A percentile compares a stretch with the other conserved stretches of the same genome.
These are phyloP conservation scores for Euphydryas editha DNA, from an alignment of 2,888 invertebrate genomes.

Conservation along the genomic window DNA sequence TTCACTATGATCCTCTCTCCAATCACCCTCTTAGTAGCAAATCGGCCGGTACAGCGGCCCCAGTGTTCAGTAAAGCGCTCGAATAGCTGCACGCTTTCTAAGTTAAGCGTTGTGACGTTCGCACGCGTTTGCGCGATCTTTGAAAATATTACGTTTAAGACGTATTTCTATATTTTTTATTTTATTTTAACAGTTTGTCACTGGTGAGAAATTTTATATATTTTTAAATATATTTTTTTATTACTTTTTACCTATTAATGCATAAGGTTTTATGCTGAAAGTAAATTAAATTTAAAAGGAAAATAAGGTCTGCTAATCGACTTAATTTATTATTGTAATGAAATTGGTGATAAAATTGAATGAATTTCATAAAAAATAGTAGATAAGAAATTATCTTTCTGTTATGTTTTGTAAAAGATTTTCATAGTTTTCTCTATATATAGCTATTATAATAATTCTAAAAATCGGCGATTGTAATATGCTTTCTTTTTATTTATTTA, in stretches of 20 bases:
- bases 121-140: slow-evolving; percentile 19
- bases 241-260: neutral
- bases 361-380: slow-evolving; percentile 14
- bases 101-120: slow-evolving; percentile 22
- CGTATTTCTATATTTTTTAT: neutral
- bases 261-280: neutral
- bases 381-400: slow-evolving; percentile 14
- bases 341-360: slow-evolving; percentile 27
- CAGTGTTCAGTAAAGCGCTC: slow-evolving; percentile 36
- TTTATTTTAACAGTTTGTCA: slow-evolving; percentile 8
- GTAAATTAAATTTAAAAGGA: neutral
- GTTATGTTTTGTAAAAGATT: slow-evolving; percentile 21
- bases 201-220: slow-evolving; percentile 30
- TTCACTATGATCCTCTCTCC: slow-evolving; percentile 27
- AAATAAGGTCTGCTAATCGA: too few relatives aligned
- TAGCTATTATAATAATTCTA: too few relatives aligned
- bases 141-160: slow-evolving; percentile 6
- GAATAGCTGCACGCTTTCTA: slow-evolving; percentile 28
- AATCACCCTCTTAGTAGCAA: slow-evolving; percentile 14
- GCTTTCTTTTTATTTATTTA: too few relatives aligned
- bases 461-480: too few relatives aligned
- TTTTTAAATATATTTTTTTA: neutral
- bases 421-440: slow-evolving; percentile 22
- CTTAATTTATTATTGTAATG: too few relatives aligned
- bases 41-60: slow-evolving; percentile 2